phyloP scores from a whole-genome alignment of 2,888 invertebrate genomes.

The Petrophora chlorosata region DNA sequence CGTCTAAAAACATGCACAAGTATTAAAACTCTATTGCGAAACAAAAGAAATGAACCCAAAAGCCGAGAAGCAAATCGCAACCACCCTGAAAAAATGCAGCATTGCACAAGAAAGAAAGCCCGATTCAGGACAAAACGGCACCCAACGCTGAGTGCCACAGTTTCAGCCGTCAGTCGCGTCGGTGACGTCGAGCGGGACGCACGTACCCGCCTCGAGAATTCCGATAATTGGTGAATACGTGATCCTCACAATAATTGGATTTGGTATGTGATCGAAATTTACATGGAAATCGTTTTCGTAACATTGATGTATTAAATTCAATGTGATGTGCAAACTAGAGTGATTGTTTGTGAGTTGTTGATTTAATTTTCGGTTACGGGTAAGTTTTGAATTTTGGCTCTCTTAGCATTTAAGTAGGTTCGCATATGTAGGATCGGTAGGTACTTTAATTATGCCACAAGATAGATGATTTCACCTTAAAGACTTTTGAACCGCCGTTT shows the following conservation, averaged over 20 bases:
- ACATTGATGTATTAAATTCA: slow-evolving; percentile 29
- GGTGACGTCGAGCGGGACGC: slow-evolving; percentile 18
- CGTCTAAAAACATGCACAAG: too few species aligned
- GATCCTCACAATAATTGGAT: slow-evolving; percentile 32
- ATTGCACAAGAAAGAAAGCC: slow-evolving; percentile 18
- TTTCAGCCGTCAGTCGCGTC: slow-evolving; percentile 29
- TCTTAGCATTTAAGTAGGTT: too few species aligned
- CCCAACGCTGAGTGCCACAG: slow-evolving; percentile 4
- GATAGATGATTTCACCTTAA: too few species aligned
- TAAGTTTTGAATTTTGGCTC: slow-evolving; percentile 20
- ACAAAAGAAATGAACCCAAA: neutral
- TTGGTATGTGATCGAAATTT: slow-evolving; percentile 34
- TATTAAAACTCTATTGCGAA: neutral
- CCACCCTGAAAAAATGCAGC: slow-evolving; percentile 17
- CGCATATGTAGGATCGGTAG: too few species aligned
- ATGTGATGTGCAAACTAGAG: slow-evolving; percentile 27
- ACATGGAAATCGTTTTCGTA: slow-evolving; percentile 31
- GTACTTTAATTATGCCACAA: too few species aligned
- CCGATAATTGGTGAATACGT: slow-evolving; percentile 26
- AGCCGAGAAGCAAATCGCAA: neutral
- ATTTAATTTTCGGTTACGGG: slow-evolving; percentile 18
- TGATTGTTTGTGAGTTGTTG: slow-evolving; percentile 28
- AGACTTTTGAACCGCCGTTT: too few species aligned
- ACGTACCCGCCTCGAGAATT: slow-evolving; percentile 14
- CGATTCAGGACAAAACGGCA: slow-evolving; percentile 23